Evolutionary conservation across 30 jellyfish, hydroid and myxozoan genomes (phyloP).

Genomic region (Catostylus mosaicus): DNA sequence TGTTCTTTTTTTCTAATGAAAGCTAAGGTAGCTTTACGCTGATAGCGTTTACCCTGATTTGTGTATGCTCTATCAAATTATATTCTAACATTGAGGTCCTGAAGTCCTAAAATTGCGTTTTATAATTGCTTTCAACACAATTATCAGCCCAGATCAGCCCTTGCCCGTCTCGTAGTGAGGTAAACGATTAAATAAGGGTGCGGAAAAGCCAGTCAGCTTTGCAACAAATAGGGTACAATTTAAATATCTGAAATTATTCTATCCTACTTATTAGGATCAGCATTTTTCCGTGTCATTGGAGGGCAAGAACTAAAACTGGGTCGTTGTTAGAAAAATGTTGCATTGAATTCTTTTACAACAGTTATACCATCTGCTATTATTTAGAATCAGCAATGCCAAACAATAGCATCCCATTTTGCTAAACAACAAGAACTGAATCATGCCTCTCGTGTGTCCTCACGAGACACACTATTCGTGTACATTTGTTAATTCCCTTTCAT

Average conservation of each 20-base stretch:
- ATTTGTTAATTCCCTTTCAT: not conserved
- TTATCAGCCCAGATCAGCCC: not conserved
- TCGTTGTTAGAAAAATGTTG: not conserved
- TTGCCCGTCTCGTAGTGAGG: not conserved
- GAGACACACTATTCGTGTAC: slow-evolving; percentile 32
- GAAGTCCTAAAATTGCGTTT: not conserved
- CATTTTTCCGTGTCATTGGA: not conserved
- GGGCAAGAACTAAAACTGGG: not conserved
- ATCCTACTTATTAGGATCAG: not conserved
- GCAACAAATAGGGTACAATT: not conserved
- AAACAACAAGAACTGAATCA: slow-evolving; percentile 9
- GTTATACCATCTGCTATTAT: not conserved
- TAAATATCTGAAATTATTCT: not conserved
- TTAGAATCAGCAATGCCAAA: not conserved
- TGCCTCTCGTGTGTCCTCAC: not conserved
- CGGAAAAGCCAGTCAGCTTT: not conserved
- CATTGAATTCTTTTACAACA: not conserved
- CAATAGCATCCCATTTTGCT: slow-evolving; percentile 14
- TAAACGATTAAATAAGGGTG: not conserved
- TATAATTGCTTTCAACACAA: not conserved
- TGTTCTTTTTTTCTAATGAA: not conserved
- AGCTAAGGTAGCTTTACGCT: not conserved
- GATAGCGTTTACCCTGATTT: not conserved
- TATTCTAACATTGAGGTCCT: slow-evolving; percentile 4
- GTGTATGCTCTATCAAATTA: not conserved